Evolutionary conservation across 2,113 vertebrate genomes (phyloP).

Genomic region (Cettia cetti): DNA sequence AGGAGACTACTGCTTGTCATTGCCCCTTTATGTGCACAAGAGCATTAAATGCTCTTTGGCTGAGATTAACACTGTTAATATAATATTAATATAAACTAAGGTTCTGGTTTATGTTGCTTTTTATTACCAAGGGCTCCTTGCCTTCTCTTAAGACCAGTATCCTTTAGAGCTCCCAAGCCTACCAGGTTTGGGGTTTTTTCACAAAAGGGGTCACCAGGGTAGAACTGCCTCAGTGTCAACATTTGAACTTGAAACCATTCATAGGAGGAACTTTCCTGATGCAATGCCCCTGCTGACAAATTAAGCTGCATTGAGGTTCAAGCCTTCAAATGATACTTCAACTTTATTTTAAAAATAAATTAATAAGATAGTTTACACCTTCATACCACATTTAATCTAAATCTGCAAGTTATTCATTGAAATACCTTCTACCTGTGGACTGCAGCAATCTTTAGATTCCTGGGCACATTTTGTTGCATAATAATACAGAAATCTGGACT

Average conservation of each 20-base stretch:
- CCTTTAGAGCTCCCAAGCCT: background rate
- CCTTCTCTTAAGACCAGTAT: background rate
- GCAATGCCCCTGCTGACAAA: background rate
- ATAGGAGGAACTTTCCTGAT: background rate
- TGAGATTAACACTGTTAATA: background rate
- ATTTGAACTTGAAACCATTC: background rate
- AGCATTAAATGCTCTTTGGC: background rate
- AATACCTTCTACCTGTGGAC: background rate
- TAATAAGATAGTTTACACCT: background rate
- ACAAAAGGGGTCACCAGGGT: background rate
- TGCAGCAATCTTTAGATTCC: background rate
- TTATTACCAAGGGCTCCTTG: background rate
- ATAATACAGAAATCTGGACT: background rate
- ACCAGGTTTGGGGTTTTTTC: background rate
- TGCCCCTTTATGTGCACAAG: background rate
- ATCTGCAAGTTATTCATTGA: background rate
- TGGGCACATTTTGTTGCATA: fast-evolving
- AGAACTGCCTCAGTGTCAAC: background rate
- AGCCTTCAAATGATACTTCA: background rate
- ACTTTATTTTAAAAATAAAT: background rate
- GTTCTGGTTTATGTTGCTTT: background rate
- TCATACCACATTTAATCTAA: background rate
- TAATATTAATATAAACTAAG: background rate
- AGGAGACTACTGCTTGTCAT: background rate
- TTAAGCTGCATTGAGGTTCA: background rate